phyloP scores from a whole-genome alignment of 2,888 invertebrate species.

The Schizaphis graminum region DNA sequence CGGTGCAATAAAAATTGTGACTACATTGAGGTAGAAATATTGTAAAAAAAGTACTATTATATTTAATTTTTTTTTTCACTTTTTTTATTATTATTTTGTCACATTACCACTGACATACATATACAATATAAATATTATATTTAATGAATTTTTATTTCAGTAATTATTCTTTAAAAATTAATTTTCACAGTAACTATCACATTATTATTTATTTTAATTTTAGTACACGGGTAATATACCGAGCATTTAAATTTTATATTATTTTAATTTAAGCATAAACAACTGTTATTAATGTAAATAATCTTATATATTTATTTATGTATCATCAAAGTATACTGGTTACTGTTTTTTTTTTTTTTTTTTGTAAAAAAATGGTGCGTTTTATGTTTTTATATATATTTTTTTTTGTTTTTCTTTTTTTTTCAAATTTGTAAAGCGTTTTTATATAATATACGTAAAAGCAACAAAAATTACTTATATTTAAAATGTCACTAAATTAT shows the following conservation, averaged over 20 bases:
- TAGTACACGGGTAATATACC: slow-evolving; percentile 51
- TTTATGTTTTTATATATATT: slow-evolving; percentile 51
- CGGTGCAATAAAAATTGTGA: slow-evolving; percentile 63
- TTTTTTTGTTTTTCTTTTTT: slow-evolving; percentile 46
- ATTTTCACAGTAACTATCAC: slow-evolving; percentile 62
- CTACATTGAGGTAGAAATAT: slow-evolving; percentile 60
- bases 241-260: slow-evolving; percentile 63
- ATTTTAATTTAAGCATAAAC: slow-evolving; percentile 45
- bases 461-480: slow-evolving; percentile 20
- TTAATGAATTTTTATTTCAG: slow-evolving; percentile 18
- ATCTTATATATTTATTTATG: slow-evolving; percentile 53
- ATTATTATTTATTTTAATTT: slow-evolving; percentile 61
- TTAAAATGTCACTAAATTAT: slow-evolving; percentile 40
- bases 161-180: slow-evolving; percentile 42
- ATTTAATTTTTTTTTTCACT: slow-evolving; percentile 20
- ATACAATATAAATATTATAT: slow-evolving; percentile 40
- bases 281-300: slow-evolving; percentile 43
- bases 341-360: slow-evolving; percentile 54
- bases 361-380: slow-evolving; percentile 55
- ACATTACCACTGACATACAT: slow-evolving; percentile 60
- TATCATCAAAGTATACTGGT: slow-evolving; percentile 57
- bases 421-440: slow-evolving; percentile 64
- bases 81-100: slow-evolving; percentile 54
- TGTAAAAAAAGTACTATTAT: slow-evolving; percentile 52
- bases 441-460: slow-evolving; percentile 55